Evolutionary conservation across 2,113 vertebrate species (phyloP).

Genomic region (Ia io): DNA sequence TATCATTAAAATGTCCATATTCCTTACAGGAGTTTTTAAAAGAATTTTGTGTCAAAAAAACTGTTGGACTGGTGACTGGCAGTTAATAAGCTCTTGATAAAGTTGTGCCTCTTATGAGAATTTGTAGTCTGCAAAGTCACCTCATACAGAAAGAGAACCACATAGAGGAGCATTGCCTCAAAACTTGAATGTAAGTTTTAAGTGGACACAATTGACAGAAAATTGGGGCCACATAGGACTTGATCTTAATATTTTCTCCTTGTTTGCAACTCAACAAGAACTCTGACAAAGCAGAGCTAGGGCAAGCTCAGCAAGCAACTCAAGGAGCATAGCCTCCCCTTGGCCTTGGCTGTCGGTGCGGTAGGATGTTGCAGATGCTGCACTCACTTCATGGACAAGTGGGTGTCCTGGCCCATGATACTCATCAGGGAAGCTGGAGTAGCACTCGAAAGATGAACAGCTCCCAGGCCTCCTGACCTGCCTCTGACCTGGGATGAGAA

Average conservation of each 20-base stretch:
- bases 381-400: not conserved
- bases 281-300: not conserved
- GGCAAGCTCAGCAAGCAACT: not conserved
- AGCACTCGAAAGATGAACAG: not conserved
- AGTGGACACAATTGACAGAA: not conserved
- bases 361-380: not conserved
- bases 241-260: not conserved
- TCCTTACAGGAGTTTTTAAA: too few relatives aligned
- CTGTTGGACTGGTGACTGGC: not conserved
- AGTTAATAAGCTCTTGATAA: not conserved
- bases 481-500: conserved; percentile 79
- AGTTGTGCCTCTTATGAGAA: not conserved
- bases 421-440: not conserved
- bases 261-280: not conserved
- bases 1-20: too few relatives aligned
- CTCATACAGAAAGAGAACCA: not conserved
- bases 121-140: not conserved
- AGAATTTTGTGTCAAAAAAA: not conserved
- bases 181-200: not conserved
- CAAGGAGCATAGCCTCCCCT: not conserved
- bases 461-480: conserved; percentile 48
- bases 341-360: not conserved
- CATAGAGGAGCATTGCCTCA: not conserved
- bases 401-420: not conserved
- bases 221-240: not conserved